Percentiles rank a stretch among this genome's conserved stretches.
Evolutionary conservation across 1,140 invertebrate species (phyloP).

Genomic region (Trypoxylus dichotomus): DNA sequence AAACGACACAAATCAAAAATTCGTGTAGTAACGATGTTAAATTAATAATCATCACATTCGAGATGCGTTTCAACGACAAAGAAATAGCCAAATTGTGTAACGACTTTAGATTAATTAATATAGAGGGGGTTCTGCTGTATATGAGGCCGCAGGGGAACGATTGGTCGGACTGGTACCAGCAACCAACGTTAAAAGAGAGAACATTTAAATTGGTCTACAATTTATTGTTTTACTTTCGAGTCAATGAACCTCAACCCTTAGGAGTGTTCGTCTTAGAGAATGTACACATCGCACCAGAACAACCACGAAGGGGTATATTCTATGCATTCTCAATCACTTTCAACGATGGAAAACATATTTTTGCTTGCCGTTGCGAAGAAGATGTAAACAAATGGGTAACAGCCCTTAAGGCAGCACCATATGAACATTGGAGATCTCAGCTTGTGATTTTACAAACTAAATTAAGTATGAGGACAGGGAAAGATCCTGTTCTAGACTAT

Average conservation of each 20-base stretch:
- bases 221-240: slow-evolving; percentile 50
- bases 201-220: slow-evolving; percentile 50
- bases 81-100: slow-evolving; percentile 47
- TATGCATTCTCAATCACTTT: slow-evolving; percentile 52
- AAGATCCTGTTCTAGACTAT: slow-evolving; percentile 49
- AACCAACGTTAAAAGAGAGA: slow-evolving; percentile 50
- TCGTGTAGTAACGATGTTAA: background rate
- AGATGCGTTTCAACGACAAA: slow-evolving; percentile 51
- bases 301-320: slow-evolving; percentile 46
- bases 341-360: slow-evolving; percentile 50
- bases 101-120: slow-evolving; percentile 37
- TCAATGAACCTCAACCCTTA: slow-evolving; percentile 48
- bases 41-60: background rate
- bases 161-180: slow-evolving; percentile 53
- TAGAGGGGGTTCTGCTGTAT: slow-evolving; percentile 50
- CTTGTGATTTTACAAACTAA: slow-evolving; percentile 49
- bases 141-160: slow-evolving; percentile 50
- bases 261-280: slow-evolving; percentile 51
- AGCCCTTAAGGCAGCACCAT: slow-evolving; percentile 49
- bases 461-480: slow-evolving; percentile 48
- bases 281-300: slow-evolving; percentile 50
- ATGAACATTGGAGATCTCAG: slow-evolving; percentile 51
- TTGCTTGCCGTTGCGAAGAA: slow-evolving; percentile 49
- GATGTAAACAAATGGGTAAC: slow-evolving; percentile 52
- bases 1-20: no score